phyloP scores from a whole-genome alignment of 1,140 invertebrate species.

The Zaprionus inermis region DNA sequence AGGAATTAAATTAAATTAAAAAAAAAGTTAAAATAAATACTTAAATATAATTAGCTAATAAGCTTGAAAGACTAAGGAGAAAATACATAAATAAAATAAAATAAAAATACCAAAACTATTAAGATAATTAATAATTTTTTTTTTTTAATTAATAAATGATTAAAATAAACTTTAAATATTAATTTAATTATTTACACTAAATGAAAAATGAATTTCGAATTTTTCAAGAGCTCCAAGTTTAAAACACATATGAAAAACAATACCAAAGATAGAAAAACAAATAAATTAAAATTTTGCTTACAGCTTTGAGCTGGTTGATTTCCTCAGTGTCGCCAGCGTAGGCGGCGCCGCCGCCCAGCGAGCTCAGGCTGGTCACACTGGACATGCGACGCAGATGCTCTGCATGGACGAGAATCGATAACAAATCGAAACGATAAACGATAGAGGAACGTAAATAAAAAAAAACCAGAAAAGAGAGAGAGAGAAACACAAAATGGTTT shows the following conservation, averaged over 20 bases:
- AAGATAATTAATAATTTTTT: no score
- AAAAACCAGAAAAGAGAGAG: slow-evolving; percentile 14
- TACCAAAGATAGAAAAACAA: not conserved
- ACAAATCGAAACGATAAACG: slow-evolving; percentile 46
- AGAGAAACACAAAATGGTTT: slow-evolving; percentile 21
- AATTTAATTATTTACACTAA: not conserved
- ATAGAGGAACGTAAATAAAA: slow-evolving; percentile 19
- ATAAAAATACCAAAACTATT: not conserved
- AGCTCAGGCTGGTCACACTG: slow-evolving; percentile 64
- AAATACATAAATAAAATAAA: not conserved
- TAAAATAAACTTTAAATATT: not conserved
- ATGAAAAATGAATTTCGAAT: not conserved
- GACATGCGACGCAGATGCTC: slow-evolving; percentile 79
- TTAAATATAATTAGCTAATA: not conserved
- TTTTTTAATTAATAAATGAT: not conserved
- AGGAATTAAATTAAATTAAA: not conserved
- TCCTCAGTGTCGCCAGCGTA: slow-evolving; percentile 76
- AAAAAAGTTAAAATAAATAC: not conserved
- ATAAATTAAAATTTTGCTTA: slow-evolving; percentile 69
- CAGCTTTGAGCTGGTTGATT: slow-evolving; percentile 83
- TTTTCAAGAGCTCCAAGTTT: not conserved
- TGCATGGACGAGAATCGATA: slow-evolving; percentile 26
- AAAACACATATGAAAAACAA: not conserved
- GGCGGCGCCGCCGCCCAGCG: slow-evolving; percentile 37
- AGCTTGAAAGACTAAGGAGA: not conserved